These are phyloP conservation scores for Platysteira castanea DNA, from an alignment of 2,113 vertebrate genomes.

Conservation along the genomic window DNA sequence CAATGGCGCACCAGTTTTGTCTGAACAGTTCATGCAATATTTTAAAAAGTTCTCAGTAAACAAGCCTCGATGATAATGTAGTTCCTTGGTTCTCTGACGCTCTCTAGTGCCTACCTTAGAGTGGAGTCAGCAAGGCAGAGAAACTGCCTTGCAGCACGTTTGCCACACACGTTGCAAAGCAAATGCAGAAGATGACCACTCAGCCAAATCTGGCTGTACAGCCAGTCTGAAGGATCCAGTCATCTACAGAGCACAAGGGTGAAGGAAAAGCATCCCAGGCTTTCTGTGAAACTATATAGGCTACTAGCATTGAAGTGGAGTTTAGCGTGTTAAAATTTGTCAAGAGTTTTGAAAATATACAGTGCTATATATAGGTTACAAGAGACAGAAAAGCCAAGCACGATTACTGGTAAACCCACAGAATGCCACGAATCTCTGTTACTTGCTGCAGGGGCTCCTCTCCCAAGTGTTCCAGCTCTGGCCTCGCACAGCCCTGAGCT, in stretches of 20 bases:
- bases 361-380: background rate
- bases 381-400: constrained; percentile 3
- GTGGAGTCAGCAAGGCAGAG: background rate
- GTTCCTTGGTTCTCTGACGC: constrained; percentile 43
- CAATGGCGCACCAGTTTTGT: background rate
- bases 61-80: background rate
- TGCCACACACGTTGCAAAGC: background rate
- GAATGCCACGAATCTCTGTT: background rate
- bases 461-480: background rate
- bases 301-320: background rate
- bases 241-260: background rate
- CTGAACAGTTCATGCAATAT: background rate
- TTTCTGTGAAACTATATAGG: background rate
- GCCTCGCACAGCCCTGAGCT: background rate
- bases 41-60: constrained; percentile 12
- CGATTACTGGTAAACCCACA: background rate
- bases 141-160: background rate
- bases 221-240: background rate
- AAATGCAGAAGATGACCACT: background rate
- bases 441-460: constrained; percentile 37
- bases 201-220: background rate
- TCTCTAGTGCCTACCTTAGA: constrained; percentile 35
- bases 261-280: background rate
- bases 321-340: constrained; percentile 13
- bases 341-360: background rate